phyloP scores from a whole-genome alignment of 2,113 vertebrate species.

The Oncorhynchus tshawytscha region DNA sequence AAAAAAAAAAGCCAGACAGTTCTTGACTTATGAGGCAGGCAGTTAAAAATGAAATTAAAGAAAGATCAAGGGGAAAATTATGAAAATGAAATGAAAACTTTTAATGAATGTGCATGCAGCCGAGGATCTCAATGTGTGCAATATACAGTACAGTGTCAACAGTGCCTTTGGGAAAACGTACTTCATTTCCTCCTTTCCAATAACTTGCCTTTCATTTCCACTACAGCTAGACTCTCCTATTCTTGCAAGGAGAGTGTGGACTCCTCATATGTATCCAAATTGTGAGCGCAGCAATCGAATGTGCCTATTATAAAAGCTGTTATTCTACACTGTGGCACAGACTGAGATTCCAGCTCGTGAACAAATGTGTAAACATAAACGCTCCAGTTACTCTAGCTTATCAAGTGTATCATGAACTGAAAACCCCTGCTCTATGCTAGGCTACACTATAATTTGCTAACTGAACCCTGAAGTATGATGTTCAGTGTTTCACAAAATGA shows the following conservation, averaged over 20 bases:
- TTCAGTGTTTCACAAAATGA: not conserved
- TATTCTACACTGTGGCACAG: no score
- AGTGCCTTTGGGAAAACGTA: not conserved
- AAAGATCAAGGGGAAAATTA: constrained; percentile 10
- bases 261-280: not conserved
- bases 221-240: not conserved
- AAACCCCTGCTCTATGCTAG: not conserved
- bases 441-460: not conserved
- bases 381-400: not conserved
- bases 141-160: not conserved
- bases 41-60: constrained; percentile 18
- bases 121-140: constrained; percentile 14
- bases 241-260: not conserved
- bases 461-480: not conserved
- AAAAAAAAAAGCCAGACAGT: not conserved
- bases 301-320: not conserved
- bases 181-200: constrained; percentile 3
- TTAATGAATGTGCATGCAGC: constrained; percentile 7
- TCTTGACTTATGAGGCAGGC: constrained; percentile 6
- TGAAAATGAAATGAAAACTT: constrained; percentile 7
- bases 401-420: not conserved
- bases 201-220: not conserved
- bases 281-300: not conserved
- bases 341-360: not conserved
- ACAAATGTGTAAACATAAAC: not conserved